Percentiles rank a stretch among this genome's conserved stretches.
phyloP scores from a whole-genome alignment of 2,113 vertebrate species.

The Gorsachius goisagi region DNA sequence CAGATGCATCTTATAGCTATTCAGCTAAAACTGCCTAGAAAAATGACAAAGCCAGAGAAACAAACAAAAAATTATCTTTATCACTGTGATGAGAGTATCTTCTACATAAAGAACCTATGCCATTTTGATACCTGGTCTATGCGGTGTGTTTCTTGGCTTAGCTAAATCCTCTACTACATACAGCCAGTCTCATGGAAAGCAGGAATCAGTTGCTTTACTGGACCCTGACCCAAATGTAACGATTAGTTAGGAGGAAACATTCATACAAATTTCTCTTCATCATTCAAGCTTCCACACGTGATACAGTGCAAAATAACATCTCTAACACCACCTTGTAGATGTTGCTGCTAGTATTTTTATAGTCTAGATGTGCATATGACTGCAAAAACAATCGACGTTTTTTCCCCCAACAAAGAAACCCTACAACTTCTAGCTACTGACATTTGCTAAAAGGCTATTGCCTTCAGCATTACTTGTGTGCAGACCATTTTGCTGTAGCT shows the following conservation, averaged over 20 bases:
- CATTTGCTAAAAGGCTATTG: neutral
- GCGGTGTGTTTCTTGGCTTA: neutral
- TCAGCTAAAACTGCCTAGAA: neutral
- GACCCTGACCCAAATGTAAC: neutral
- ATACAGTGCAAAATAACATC: neutral
- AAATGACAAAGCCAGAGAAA: neutral
- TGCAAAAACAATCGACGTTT: neutral
- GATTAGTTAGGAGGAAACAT: neutral
- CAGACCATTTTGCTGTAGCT: neutral
- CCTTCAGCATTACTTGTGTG: neutral
- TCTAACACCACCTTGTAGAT: neutral
- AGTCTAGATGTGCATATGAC: neutral
- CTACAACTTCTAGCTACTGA: neutral
- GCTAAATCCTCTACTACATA: neutral
- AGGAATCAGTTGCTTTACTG: neutral
- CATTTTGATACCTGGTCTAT: neutral
- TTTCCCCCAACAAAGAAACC: neutral
- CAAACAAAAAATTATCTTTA: neutral
- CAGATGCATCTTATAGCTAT: neutral
- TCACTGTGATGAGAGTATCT: neutral
- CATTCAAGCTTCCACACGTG: neutral
- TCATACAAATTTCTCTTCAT: neutral
- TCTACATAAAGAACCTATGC: neutral
- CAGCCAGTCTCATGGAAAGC: neutral
- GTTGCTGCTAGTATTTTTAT: neutral